phyloP scores from a whole-genome alignment of 2,113 vertebrate genomes.

The Albula glossodonta region DNA sequence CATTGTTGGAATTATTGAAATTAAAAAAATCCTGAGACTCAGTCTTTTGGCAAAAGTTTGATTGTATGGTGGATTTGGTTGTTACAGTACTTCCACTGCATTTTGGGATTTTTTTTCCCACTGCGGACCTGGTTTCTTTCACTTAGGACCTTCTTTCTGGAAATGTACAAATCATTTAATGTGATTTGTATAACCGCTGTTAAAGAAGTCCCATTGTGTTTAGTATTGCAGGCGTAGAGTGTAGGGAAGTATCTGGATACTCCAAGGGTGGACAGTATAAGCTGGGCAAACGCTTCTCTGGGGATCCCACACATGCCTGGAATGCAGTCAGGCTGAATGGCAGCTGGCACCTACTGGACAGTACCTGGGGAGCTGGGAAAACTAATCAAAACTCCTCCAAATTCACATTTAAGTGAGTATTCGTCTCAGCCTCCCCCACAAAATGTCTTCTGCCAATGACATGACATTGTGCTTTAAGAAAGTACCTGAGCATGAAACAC shows the following conservation, averaged over 20 bases:
- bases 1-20: too few species aligned
- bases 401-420: slow-evolving; percentile 74
- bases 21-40: too few species aligned
- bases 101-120: neutral
- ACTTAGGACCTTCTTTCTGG: too few species aligned
- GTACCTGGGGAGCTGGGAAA: slow-evolving; percentile 78
- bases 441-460: too few species aligned
- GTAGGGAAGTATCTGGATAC: slow-evolving; percentile 70
- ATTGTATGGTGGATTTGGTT: too few species aligned
- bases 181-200: neutral
- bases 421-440: neutral
- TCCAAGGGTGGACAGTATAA: slow-evolving; percentile 73
- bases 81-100: too few species aligned
- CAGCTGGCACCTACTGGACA: slow-evolving; percentile 79
- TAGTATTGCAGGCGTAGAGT: slow-evolving; percentile 75
- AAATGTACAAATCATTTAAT: neutral
- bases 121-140: neutral
- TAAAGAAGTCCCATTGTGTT: neutral
- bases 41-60: too few species aligned
- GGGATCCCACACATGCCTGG: slow-evolving; percentile 72
- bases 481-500: too few species aligned
- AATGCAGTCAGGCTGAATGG: slow-evolving; percentile 74
- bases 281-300: slow-evolving; percentile 67
- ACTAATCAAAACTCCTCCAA: slow-evolving; percentile 63
- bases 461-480: too few species aligned